Percentiles rank a stretch among this genome's conserved stretches.
These are phyloP conservation scores for Anas platyrhynchos DNA, from an alignment of 2,113 vertebrate species.

Conservation along the genomic window DNA sequence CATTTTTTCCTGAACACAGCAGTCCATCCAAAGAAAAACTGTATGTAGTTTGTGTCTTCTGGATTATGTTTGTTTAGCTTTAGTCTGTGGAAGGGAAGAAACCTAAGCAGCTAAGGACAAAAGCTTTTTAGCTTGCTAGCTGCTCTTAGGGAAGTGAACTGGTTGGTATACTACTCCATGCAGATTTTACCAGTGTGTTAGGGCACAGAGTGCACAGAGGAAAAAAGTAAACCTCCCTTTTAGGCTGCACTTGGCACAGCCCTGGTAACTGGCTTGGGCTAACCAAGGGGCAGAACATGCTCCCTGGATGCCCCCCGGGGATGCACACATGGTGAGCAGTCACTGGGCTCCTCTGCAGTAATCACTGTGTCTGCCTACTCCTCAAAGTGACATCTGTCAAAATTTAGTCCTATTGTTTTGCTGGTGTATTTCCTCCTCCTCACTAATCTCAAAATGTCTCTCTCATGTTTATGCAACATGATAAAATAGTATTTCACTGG, in stretches of 20 bases:
- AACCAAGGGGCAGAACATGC: not conserved
- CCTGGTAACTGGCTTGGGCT: not conserved
- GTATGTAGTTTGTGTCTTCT: not conserved
- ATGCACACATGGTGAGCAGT: not conserved
- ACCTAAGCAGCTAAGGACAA: not conserved
- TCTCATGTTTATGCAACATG: not conserved
- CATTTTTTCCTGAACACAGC: not conserved
- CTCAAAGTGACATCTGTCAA: not conserved
- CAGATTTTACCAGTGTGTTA: not conserved
- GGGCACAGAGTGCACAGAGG: rapidly evolving
- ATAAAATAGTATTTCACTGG: not conserved
- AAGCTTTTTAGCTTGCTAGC: not conserved
- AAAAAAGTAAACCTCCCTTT: not conserved
- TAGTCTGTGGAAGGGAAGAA: not conserved
- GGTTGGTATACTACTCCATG: no score
- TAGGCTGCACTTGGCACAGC: not conserved
- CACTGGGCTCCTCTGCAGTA: not conserved
- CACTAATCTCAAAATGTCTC: not conserved
- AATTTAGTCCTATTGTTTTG: not conserved
- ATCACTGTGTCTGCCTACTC: rapidly evolving
- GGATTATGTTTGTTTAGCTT: not conserved
- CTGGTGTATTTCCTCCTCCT: not conserved
- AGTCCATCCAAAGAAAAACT: not conserved
- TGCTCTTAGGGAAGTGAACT: not conserved
- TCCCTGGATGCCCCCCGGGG: not conserved